Conservation (phyloP, 2,113 vertebrate species). For the Scartelaos histophorus region DNA sequence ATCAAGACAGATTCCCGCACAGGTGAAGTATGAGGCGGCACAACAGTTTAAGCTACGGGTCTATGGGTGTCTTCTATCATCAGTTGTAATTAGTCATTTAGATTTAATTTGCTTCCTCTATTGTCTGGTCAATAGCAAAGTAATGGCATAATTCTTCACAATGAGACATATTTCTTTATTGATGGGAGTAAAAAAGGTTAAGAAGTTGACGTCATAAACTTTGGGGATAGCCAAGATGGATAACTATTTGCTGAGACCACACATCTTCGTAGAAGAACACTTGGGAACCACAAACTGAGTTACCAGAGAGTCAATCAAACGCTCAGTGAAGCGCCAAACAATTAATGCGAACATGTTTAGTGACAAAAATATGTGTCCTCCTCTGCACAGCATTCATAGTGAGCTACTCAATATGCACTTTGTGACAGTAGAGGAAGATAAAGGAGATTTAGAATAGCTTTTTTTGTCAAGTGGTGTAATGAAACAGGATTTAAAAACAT, state of each 20-base stretch:
- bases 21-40: background rate
- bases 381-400: background rate
- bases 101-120: constrained; percentile 1
- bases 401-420: background rate
- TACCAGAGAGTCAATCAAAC: constrained; percentile 21
- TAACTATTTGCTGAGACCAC: constrained; percentile 4
- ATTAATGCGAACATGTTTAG: constrained; percentile 44
- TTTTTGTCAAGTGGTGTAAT: background rate
- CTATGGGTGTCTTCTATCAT: background rate
- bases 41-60: background rate
- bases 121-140: background rate
- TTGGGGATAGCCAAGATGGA: background rate
- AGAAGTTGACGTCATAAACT: background rate
- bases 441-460: background rate
- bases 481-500: too few species aligned
- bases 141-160: background rate
- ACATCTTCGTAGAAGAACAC: background rate
- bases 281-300: constrained; percentile 19
- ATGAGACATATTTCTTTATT: background rate
- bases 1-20: constrained; percentile 6
- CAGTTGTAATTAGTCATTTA: background rate
- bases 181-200: constrained; percentile 1
- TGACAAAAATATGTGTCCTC: background rate
- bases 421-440: background rate
- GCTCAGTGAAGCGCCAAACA: constrained; percentile 39